These are phyloP conservation scores for Melikaiella ostensackeni DNA, from an alignment of 2,888 invertebrate species.

Conservation along the genomic window DNA sequence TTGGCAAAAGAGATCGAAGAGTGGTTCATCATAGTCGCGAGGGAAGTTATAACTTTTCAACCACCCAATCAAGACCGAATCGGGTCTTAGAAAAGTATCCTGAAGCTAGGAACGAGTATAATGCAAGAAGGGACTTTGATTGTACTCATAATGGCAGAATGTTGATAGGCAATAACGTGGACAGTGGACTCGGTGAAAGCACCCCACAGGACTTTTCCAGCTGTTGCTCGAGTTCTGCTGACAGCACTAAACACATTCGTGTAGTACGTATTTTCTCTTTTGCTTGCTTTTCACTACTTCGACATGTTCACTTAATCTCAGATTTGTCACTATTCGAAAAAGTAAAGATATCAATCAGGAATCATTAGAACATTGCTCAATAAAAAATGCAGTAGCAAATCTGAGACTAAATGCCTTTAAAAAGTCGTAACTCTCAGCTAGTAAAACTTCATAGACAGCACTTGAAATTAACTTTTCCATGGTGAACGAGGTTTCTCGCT, in stretches of 20 bases:
- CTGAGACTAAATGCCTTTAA: slow-evolving; percentile 11
- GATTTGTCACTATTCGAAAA: not conserved
- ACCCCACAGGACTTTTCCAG: slow-evolving; percentile 76
- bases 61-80: slow-evolving; percentile 59
- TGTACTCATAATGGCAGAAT: slow-evolving; percentile 71
- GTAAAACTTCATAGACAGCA: slow-evolving; percentile 17
- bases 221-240: slow-evolving; percentile 76
- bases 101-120: slow-evolving; percentile 68
- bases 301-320: slow-evolving; percentile 4
- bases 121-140: slow-evolving; percentile 71
- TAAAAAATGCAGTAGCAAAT: not conserved
- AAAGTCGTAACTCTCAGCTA: slow-evolving; percentile 23
- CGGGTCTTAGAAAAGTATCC: slow-evolving; percentile 68
- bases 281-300: slow-evolving; percentile 51
- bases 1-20: slow-evolving; percentile 74
- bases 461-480: slow-evolving; percentile 16
- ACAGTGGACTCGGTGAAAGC: slow-evolving; percentile 76
- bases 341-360: not conserved
- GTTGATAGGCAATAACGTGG: slow-evolving; percentile 71
- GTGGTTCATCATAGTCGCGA: slow-evolving; percentile 69
- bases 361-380: not conserved
- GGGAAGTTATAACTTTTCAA: slow-evolving; percentile 71
- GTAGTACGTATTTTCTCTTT: slow-evolving; percentile 69
- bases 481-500: slow-evolving; percentile 27
- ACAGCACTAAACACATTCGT: slow-evolving; percentile 73